Conservation (phyloP, 2,888 invertebrate species). For the Tetanocera ferruginea region DNA sequence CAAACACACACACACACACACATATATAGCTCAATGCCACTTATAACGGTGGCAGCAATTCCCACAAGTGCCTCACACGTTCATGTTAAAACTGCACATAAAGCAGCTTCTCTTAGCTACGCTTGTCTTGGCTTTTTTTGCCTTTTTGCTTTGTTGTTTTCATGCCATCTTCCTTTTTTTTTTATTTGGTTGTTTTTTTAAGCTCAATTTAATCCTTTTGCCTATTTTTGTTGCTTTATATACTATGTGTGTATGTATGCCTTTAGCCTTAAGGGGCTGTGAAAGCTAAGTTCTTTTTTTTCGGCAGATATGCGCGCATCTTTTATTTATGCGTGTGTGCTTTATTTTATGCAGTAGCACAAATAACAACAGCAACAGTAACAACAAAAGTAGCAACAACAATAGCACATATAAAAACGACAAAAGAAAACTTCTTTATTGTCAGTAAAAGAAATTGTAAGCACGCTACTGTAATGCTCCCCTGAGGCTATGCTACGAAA, state of each 20-base stretch:
- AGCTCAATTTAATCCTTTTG: conserved; percentile 30
- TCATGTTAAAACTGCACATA: neutral
- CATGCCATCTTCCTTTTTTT: neutral
- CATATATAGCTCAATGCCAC: neutral
- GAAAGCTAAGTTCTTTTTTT: neutral
- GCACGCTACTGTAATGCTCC: conserved; percentile 10
- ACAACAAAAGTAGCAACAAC: neutral
- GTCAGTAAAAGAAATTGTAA: conserved; percentile 2
- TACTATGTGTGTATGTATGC: neutral
- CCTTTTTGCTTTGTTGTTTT: neutral
- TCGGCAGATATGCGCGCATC: conserved; percentile 48
- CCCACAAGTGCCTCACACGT: conserved; percentile 2
- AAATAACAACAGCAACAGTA: conserved; percentile 17
- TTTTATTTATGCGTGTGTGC: conserved; percentile 56
- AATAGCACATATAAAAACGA: neutral
- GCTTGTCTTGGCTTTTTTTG: neutral
- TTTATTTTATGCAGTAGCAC: conserved; percentile 6
- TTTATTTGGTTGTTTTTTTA: neutral
- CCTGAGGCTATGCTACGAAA: conserved; percentile 22
- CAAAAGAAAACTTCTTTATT: conserved; percentile 6
- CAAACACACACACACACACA: neutral
- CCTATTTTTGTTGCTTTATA: neutral
- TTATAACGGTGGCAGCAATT: neutral
- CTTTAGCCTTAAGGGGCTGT: neutral
- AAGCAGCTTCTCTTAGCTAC: neutral